A percentile compares a stretch with the other conserved stretches of the same genome.
Evolutionary conservation across 2,797 vertebrate genomes (phyloP).

Genomic region (Steatocranus sp.): DNA sequence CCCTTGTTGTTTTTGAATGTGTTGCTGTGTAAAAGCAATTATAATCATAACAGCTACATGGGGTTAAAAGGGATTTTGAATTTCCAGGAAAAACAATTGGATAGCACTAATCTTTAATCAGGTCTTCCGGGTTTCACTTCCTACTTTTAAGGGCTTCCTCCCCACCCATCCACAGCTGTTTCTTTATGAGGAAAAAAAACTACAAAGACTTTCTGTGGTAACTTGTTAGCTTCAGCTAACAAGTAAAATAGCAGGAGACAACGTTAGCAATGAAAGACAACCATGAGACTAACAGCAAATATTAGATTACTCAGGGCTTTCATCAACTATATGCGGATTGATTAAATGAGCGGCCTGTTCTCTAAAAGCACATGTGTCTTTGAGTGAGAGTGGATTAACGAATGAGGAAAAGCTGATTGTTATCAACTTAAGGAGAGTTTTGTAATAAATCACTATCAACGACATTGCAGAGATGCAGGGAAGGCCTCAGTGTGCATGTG

Average conservation of each 20-base stretch:
- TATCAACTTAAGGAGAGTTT: not conserved
- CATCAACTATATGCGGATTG: constrained; percentile 4
- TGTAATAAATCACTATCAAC: not conserved
- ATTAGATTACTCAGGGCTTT: constrained; percentile 41
- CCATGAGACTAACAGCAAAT: constrained; percentile 23
- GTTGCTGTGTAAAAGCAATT: not conserved
- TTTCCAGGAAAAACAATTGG: constrained; percentile 64
- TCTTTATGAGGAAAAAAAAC: not conserved
- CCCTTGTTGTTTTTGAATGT: constrained; percentile 2
- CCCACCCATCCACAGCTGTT: constrained; percentile 46
- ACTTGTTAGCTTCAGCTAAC: not conserved
- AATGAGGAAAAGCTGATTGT: not conserved
- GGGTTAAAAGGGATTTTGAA: constrained; percentile 13
- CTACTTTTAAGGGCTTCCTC: constrained; percentile 63
- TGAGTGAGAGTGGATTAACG: not conserved
- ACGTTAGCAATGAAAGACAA: constrained; percentile 21
- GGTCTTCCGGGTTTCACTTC: constrained; percentile 59
- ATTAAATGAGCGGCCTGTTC: constrained; percentile 7
- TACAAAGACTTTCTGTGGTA: not conserved
- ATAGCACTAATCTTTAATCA: constrained; percentile 70
- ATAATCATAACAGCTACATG: not conserved
- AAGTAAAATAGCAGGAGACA: constrained; percentile 10
- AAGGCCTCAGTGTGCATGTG: not conserved
- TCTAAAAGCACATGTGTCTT: not conserved
- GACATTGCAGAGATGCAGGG: not conserved